Evolutionary conservation across 2,113 vertebrate genomes (phyloP).

Genomic region (Misgurnus anguillicaudatus): DNA sequence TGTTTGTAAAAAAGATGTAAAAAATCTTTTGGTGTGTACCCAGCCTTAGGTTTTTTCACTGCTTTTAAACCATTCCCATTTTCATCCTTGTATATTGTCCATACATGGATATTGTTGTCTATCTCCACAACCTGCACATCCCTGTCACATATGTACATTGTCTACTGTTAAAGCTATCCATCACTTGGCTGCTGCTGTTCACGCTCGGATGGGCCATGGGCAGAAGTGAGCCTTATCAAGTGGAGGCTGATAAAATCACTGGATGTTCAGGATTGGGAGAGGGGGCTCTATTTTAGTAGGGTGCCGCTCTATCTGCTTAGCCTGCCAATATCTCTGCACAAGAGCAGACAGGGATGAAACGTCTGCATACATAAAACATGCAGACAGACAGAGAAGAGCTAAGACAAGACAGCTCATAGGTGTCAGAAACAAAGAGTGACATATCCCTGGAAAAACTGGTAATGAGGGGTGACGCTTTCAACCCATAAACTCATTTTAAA

Average conservation of each 20-base stretch:
- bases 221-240: conserved; percentile 36
- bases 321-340: conserved; percentile 43
- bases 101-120: conserved; percentile 40
- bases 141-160: conserved; percentile 6
- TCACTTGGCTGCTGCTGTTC: conserved; percentile 41
- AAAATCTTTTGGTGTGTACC: too few species aligned
- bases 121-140: conserved; percentile 37
- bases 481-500: neutral
- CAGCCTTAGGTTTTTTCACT: too few species aligned
- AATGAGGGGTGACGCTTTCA: neutral
- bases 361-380: conserved; percentile 45
- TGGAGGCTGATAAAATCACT: conserved; percentile 32
- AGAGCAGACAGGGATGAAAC: conserved; percentile 50
- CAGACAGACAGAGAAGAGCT: conserved; percentile 30
- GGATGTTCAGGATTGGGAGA: conserved; percentile 23
- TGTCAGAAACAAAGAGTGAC: conserved; percentile 22
- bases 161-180: conserved; percentile 43
- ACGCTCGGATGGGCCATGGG: conserved; percentile 35
- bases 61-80: too few species aligned
- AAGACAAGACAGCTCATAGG: conserved; percentile 29
- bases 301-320: conserved; percentile 40
- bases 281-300: conserved; percentile 44
- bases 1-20: too few species aligned
- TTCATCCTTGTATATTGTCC: too few species aligned
- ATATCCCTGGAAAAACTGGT: conserved; percentile 12